Base-by-base conservation (phyloP, 2,888 invertebrate genomes). In the Spatulosminthurus flaviceps region DNA sequence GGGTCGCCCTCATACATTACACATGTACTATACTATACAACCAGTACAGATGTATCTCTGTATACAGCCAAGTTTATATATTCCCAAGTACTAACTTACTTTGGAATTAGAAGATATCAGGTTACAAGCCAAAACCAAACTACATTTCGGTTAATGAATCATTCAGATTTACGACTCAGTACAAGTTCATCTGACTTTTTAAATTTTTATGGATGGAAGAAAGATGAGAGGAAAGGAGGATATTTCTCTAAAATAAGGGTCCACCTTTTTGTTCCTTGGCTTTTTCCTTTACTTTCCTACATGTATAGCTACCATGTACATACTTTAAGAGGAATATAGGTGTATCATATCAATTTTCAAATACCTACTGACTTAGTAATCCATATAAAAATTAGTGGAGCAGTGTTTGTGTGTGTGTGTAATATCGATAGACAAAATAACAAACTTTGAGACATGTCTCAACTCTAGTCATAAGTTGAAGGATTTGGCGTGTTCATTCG, bases 121-220 rank as follows among this genome's bases (percentile, higher is more conserved):
- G 34, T 34, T 34, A 9, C 34, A 4, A 34, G 34, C 34, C 34
- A 4, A 51, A 19, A 19, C 51, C 51, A 51, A 64, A 67, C 67
- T 28, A 41, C 70, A 51, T 72, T 5, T 43, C 43, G 16, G 22
- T 22, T 41, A 72, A 72, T 72, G 72, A 72, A 72, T 72, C 72
- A 72, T 43, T 16, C 24, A 72, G 51, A 72, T 72, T 72, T 72
- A 72, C 51, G 72, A 51, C 51, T 70, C 24, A 51, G 19, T 71
- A 42, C 42, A 29, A n/a, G 69, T 69, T 29, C 29, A 69, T 69
- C 19, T 28, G 69, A 24, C 70, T 22, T n/a, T 70, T 70, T 70
- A 2, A 70, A 70, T 64, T 60, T 60, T 60, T 64, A 64, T 64
- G 64, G 22, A 24, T 24, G 64, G 13, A 26, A 22, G 26, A 21